Percentiles rank a stretch among this genome's conserved stretches.
These are phyloP conservation scores for Ochlodes sylvanus DNA, from an alignment of 2,888 invertebrate genomes.

Conservation along the genomic window DNA sequence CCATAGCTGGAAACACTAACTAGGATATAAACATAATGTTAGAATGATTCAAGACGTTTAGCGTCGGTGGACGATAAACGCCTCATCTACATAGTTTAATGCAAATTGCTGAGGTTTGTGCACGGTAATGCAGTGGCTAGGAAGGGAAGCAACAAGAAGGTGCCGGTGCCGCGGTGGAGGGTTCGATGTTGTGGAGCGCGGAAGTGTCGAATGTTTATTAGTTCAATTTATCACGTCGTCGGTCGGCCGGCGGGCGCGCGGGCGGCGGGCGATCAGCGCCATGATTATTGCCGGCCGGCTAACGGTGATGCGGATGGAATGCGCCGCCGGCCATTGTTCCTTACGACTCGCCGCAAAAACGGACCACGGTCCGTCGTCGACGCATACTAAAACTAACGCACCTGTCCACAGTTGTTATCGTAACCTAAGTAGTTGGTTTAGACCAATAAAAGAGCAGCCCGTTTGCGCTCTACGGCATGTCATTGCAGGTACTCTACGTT, in stretches of 20 bases:
- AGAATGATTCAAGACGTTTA: conserved; percentile 8
- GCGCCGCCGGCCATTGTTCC: conserved; percentile 75
- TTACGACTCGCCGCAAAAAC: conserved; percentile 67
- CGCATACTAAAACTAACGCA: conserved; percentile 66
- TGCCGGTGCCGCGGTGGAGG: conserved; percentile 7
- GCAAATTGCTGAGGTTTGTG: background rate
- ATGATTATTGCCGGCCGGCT: conserved; percentile 65
- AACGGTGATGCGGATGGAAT: conserved; percentile 78
- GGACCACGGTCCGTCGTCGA: conserved; percentile 60
- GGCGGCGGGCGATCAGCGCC: conserved; percentile 54
- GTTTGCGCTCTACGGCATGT: no score
- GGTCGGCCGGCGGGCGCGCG: conserved; percentile 39
- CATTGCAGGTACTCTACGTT: background rate
- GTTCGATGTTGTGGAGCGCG: conserved; percentile 41
- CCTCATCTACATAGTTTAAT: background rate
- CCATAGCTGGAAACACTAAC: conserved; percentile 13
- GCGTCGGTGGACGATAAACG: background rate
- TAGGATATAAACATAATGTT: conserved; percentile 9
- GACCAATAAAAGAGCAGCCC: background rate
- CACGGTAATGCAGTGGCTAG: background rate
- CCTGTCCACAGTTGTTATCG: conserved; percentile 49
- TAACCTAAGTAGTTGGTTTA: background rate
- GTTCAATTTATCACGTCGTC: conserved; percentile 43
- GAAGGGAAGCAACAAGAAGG: conserved; percentile 8
- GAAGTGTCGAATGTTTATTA: conserved; percentile 49